Evolutionary conservation across 1,140 invertebrate species (phyloP).

Genomic region (Temnothorax nylanderi): DNA sequence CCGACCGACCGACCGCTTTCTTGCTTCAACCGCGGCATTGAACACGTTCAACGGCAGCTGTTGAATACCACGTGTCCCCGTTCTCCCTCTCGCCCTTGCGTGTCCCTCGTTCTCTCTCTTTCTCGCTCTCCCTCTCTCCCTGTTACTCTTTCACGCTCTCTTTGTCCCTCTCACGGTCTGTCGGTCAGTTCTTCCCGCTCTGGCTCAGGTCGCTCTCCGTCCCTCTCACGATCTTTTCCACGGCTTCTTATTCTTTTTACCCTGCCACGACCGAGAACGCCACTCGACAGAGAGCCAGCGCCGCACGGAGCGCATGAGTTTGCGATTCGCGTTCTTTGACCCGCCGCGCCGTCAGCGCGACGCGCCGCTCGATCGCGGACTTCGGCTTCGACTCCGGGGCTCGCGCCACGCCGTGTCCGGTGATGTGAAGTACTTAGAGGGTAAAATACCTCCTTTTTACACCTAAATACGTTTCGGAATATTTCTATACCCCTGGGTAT

Average conservation of each 20-base stretch:
- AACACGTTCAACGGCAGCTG: slow-evolving; percentile 86
- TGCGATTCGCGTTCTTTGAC: slow-evolving; percentile 83
- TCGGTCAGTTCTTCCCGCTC: background rate
- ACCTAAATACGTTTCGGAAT: background rate
- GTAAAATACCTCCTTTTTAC: background rate
- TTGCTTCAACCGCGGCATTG: slow-evolving; percentile 83
- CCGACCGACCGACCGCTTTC: slow-evolving; percentile 78
- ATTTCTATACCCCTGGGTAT: background rate
- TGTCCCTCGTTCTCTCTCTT: background rate
- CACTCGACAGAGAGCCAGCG: slow-evolving; percentile 47
- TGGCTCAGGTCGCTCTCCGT: background rate
- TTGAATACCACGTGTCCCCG: slow-evolving; percentile 79
- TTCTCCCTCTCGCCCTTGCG: slow-evolving; percentile 36
- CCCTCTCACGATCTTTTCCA: slow-evolving; percentile 26
- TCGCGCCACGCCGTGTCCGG: background rate
- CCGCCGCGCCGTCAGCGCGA: slow-evolving; percentile 73
- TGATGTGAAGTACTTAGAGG: slow-evolving; percentile 3
- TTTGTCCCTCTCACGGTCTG: background rate
- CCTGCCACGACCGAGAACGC: slow-evolving; percentile 34
- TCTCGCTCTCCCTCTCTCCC: background rate
- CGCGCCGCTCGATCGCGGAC: slow-evolving; percentile 49
- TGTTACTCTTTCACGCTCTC: background rate
- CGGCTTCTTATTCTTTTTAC: slow-evolving; percentile 31
- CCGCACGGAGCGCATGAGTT: slow-evolving; percentile 71
- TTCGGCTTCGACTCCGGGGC: background rate